Evolutionary conservation across 2,888 invertebrate genomes (phyloP).

Genomic region (Eurytoma californica): DNA sequence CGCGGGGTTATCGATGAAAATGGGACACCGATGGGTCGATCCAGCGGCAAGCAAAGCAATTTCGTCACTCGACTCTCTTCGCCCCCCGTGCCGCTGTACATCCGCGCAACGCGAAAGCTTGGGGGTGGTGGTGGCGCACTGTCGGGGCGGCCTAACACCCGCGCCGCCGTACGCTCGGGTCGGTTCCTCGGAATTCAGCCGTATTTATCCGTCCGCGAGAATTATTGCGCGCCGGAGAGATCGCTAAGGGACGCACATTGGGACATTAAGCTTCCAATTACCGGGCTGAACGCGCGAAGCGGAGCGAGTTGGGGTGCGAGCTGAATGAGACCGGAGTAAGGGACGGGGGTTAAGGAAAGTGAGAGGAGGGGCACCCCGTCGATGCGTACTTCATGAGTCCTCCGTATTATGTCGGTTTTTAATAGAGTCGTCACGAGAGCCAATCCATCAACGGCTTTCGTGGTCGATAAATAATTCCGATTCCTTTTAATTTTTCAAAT

Average conservation of each 20-base stretch:
- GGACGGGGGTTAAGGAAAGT: not conserved
- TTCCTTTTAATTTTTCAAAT: too few species aligned
- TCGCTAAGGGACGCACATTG: constrained; percentile 51
- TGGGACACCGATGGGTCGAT: constrained; percentile 30
- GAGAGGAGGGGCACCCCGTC: constrained; percentile 4
- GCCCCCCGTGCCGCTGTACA: not conserved
- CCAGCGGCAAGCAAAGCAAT: constrained; percentile 29
- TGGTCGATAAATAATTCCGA: too few species aligned
- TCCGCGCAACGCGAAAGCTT: not conserved
- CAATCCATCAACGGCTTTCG: too few species aligned
- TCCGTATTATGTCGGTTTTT: constrained; percentile 18
- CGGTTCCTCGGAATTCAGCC: constrained; percentile 24
- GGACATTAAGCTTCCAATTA: constrained; percentile 66
- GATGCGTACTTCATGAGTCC: constrained; percentile 7
- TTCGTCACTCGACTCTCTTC: constrained; percentile 2
- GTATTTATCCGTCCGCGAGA: constrained; percentile 40
- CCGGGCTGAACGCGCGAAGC: constrained; percentile 21
- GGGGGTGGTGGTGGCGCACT: too few species aligned
- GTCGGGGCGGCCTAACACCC: not conserved
- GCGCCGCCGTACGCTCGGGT: not conserved
- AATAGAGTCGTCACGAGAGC: constrained; percentile 16
- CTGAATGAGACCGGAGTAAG: not conserved
- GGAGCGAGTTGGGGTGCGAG: not conserved
- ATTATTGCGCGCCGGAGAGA: constrained; percentile 47
- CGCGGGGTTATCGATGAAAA: constrained; percentile 37